Percentiles rank a stretch among this genome's conserved stretches.
phyloP scores from a whole-genome alignment of 2,888 invertebrate species.

The Drosophila mettleri region DNA sequence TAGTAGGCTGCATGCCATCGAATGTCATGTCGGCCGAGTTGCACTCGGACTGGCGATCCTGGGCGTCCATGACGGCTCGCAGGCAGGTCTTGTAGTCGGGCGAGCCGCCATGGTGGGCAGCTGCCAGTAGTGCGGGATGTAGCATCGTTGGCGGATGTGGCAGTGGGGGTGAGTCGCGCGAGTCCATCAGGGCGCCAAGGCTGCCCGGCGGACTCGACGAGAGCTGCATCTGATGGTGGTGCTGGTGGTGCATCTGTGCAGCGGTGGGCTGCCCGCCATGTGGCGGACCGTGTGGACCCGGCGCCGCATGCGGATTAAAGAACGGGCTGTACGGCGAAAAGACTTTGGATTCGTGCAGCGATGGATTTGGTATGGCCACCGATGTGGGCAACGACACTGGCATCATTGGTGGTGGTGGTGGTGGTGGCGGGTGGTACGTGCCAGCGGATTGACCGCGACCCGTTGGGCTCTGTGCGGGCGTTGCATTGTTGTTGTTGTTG shows the following conservation, averaged over 20 bases:
- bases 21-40: conserved; percentile 95
- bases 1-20: conserved; percentile 97
- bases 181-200: conserved; percentile 87
- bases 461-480: conserved; percentile 87
- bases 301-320: conserved; percentile 88
- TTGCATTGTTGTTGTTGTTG: conserved; percentile 80
- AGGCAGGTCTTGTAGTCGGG: conserved; percentile 91
- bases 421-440: conserved; percentile 84
- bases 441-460: conserved; percentile 87
- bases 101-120: conserved; percentile 92
- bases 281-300: conserved; percentile 84
- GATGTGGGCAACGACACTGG: conserved; percentile 96
- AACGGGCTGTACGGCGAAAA: conserved; percentile 96
- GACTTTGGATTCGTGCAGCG: conserved; percentile 96
- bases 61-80: conserved; percentile 91
- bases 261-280: conserved; percentile 85
- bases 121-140: conserved; percentile 93
- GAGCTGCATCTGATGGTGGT: conserved; percentile 81
- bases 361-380: conserved; percentile 98
- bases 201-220: conserved; percentile 86
- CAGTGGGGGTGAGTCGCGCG: conserved; percentile 93
- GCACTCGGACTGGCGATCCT: conserved; percentile 95
- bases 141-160: conserved; percentile 93
- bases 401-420: conserved; percentile 92
- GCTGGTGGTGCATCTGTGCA: conserved; percentile 83